Evolutionary conservation across 2,888 invertebrate genomes (phyloP), one percentile per base, ranked within the genome.

Genomic region (Cosmorhoe ocellata): DNA sequence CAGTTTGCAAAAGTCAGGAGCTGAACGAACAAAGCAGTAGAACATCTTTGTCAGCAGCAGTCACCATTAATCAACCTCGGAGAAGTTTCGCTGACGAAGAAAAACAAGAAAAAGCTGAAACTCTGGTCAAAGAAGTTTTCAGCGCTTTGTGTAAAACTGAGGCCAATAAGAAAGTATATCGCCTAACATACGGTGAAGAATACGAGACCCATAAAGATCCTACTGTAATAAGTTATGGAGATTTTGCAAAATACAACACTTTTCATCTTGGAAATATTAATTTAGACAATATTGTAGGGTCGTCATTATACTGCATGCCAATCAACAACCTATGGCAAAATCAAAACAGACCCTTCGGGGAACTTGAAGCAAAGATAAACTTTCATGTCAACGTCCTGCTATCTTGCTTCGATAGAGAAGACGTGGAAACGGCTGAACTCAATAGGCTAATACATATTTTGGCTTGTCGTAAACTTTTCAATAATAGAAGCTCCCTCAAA

Each of bases 231-330:
- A 61, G 78, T 26, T 83, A 81, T 55, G 89, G 89, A 0, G 81
- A 89, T 66, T 66, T 67, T 34, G 77, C 70, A 1, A 84, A 84
- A 66, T 72, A 74, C 46, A 71, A 64, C 3, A 85, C 81, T 10
- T 90, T 86, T 66, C 89, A 90, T 51, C 59, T 87, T 30, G 78
- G 74, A 5, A 81, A 87, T 55, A 69, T 81, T 26, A 80, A 86
- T 66, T 72, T 89, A 53, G 71, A 87, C 32, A 73, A 74, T 49
- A 72, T 84, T 30, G 72, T 89, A 14, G 68, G 62, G 59, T 69
- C 71, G 2, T 75, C 79, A 38, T 64, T 89, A 43, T 54, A 70
- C 31, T 70, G 71, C 27, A 81, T 86, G 78, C 89, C 89, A 3
- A 67, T 84, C 12, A 71, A 84, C 59, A 76, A 74, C 30, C 61